Evolutionary conservation across 2,797 vertebrate genomes (phyloP), one percentile per base, ranked within the genome.

Genomic region (Dromococcyx pavoninus): DNA sequence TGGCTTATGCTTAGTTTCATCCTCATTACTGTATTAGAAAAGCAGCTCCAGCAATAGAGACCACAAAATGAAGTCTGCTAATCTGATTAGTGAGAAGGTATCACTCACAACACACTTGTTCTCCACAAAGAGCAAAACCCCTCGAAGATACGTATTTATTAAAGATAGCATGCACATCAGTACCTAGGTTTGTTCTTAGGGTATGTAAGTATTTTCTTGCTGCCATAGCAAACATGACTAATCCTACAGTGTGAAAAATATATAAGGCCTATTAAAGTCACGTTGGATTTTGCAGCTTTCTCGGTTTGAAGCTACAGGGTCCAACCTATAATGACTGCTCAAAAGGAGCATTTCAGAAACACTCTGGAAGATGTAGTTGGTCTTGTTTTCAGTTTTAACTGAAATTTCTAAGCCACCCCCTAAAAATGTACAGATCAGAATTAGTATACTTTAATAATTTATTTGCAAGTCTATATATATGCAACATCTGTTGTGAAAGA

Each of bases 291-390:
- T 17, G 25, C 53, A 58, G 19, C 7, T 71, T 86, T 89, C 62
- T n/a, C 30, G 23, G 35, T 19, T 27, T 39, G 48, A 73, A 75
- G 71, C 32, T 70, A 41, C 6, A 32, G 22, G 21, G 13, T 28
- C 7, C 5, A 3, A 3, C 2, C 25, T 66, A 28, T 17, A 28
- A 41, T 0, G 2, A 24, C 1, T 77, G 30, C 22, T 46, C 21
- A 22, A 46, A 70, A 56, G 22, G 64, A 50, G 13, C 0, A 0
- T 57, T 78, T 61, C 33, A 30, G 53, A 57, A 62, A 60, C 51
- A 15, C 28, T 33, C 27, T 44, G 19, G 14, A 33, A 53, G 13
- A 62, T 24, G 4, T 17, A 57, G 57, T 25, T 32, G 13, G 14
- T 6, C 2, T 13, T 67, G 23, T 14, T 80, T 54, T 35, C 30